Evolutionary conservation across 2,113 vertebrate genomes (phyloP), one percentile per base, ranked within the genome.

Genomic region (Harpagus bidentatus): DNA sequence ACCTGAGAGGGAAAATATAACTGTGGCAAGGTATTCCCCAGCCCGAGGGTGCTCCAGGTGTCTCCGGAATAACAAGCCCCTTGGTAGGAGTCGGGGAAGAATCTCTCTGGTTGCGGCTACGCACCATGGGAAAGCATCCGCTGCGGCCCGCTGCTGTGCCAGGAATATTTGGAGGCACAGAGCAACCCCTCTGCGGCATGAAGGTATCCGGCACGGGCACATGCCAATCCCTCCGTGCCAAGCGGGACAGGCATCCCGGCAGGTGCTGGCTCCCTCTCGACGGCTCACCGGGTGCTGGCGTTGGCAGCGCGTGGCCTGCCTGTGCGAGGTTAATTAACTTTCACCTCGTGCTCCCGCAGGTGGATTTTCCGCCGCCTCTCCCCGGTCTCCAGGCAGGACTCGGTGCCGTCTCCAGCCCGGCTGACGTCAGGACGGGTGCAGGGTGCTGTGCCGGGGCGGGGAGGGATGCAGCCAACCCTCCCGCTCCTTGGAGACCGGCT

Each of bases 401-500:
- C 65, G 81, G 95, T 76, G 96, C 84, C 6, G 79, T 94, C 97
- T 97, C 97, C 97, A 97, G 45, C 78, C 82, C 6, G 22, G 88
- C 53, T 98, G 98, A 98, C 97, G 98, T 98, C 98, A 98, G 47
- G 96, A 95, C 82, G 47, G 92, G 95, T 32, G 2, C 52, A 69
- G 94, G 96, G 92, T 96, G 92, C 82, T 65, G 32, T 65, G 93
- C 34, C 1, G 28, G 16, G 28, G 26, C 84, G 97, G 70, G 52
- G 48, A 16, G 50, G 92, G 97, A 65, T 52, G 43, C 95, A 97
- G 96, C 96, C 77, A 45, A 45, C 87, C 66, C 23, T 65, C 20
- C 74, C 3, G 85, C 95, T 95, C 95, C 97, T 93, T 97, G 95
- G 98, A 96, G 95, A 97, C 96, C 48, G 42, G 79, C 79, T 95